Conservation (phyloP, 2,113 vertebrate species). For the Galemys pyrenaicus region DNA sequence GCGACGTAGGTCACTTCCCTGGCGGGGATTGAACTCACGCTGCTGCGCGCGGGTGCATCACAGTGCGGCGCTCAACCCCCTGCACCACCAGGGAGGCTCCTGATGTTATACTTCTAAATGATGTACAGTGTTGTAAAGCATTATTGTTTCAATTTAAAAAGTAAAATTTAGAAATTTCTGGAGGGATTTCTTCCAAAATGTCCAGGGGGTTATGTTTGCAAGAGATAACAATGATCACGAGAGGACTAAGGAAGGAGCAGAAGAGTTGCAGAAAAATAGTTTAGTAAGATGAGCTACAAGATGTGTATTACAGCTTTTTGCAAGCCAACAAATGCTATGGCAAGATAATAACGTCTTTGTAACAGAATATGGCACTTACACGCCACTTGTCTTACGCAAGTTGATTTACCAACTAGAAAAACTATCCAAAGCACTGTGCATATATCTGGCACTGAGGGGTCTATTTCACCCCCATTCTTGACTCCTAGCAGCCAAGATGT, state of each 20-base stretch:
- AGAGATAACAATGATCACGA: constrained; percentile 96
- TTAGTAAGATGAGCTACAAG: constrained; percentile 92
- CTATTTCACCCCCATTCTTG: constrained; percentile 67
- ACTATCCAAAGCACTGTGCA: constrained; percentile 88
- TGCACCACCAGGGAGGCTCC: too few relatives aligned
- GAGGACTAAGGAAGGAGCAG: constrained; percentile 93
- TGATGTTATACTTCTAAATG: too few relatives aligned
- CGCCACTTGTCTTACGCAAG: constrained; percentile 94
- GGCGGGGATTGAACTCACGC: too few relatives aligned
- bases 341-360: constrained; percentile 92
- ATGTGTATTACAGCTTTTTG: constrained; percentile 92
- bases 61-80: too few relatives aligned
- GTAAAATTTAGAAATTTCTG: constrained; percentile 70
- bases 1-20: too few relatives aligned
- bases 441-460: constrained; percentile 85
- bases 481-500: constrained; percentile 80
- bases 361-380: constrained; percentile 91
- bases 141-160: too few relatives aligned
- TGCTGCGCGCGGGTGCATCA: too few relatives aligned
- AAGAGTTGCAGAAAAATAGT: constrained; percentile 94
- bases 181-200: constrained; percentile 94
- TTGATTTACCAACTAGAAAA: too few relatives aligned
- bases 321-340: constrained; percentile 97
- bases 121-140: too few relatives aligned
- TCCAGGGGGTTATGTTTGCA: constrained; percentile 96